phyloP scores from a whole-genome alignment of 2,888 invertebrate species.

The Rhamphomyia laevipes region DNA sequence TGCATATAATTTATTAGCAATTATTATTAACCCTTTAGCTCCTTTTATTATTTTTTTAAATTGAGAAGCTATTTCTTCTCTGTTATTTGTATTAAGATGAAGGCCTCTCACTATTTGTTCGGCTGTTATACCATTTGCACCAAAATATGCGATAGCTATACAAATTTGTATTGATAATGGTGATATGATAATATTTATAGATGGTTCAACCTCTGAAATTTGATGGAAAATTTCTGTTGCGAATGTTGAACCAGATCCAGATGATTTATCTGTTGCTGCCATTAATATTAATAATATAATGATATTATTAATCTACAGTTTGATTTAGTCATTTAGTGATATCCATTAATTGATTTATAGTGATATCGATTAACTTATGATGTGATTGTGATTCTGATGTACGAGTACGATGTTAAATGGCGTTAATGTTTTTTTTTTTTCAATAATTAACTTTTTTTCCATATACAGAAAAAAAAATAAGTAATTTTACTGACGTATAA shows the following conservation, averaged over 20 bases:
- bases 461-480: too few relatives aligned
- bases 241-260: constrained; percentile 17
- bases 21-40: constrained; percentile 28
- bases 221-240: constrained; percentile 21
- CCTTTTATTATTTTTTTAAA: constrained; percentile 22
- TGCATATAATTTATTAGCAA: constrained; percentile 64
- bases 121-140: constrained; percentile 44
- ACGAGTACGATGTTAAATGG: too few relatives aligned
- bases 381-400: too few relatives aligned
- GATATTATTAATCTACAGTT: too few relatives aligned
- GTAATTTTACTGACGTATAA: too few relatives aligned
- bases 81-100: constrained; percentile 17
- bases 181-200: constrained; percentile 25
- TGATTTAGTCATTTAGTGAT: too few relatives aligned
- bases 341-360: too few relatives aligned
- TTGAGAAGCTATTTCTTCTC: constrained; percentile 18
- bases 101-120: constrained; percentile 22
- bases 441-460: too few relatives aligned
- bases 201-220: constrained; percentile 13
- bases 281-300: too few relatives aligned
- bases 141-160: constrained; percentile 58
- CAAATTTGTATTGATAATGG: constrained; percentile 54
- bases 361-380: too few relatives aligned
- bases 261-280: not conserved
- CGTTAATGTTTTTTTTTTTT: too few relatives aligned